Percentiles rank a stretch among this genome's conserved stretches.
phyloP scores from a whole-genome alignment of 2,888 invertebrate species.

The Tenthredo mesomela region DNA sequence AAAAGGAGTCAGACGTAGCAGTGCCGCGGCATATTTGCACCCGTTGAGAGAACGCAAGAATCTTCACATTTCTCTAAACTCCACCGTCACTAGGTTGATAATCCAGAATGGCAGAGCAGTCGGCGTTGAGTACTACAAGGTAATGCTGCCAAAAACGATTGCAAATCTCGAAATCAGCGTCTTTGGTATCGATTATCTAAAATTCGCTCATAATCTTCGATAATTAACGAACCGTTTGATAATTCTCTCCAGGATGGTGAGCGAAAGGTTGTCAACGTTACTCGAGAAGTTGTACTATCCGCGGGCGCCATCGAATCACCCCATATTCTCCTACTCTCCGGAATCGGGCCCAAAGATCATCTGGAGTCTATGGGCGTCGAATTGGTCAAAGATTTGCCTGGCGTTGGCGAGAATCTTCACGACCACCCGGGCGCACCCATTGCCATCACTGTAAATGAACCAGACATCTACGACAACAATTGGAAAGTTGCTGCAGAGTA shows the following conservation, averaged over 20 bases:
- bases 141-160: conserved; percentile 37
- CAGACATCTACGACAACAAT: conserved; percentile 79
- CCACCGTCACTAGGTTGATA: conserved; percentile 82
- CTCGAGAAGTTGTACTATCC: conserved; percentile 80
- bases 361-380: conserved; percentile 81
- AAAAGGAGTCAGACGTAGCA: conserved; percentile 82
- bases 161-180: conserved; percentile 65
- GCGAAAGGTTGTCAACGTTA: conserved; percentile 60
- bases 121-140: conserved; percentile 81
- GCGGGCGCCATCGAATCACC: conserved; percentile 85
- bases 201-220: not conserved
- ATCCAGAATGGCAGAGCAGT: conserved; percentile 79
- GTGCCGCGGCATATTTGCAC: conserved; percentile 82
- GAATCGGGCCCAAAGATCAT: conserved; percentile 83
- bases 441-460: conserved; percentile 79
- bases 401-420: conserved; percentile 85
- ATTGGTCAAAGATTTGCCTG: conserved; percentile 82
- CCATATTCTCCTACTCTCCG: conserved; percentile 84
- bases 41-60: conserved; percentile 81
- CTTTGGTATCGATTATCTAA: conserved; percentile 22
- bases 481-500: conserved; percentile 84
- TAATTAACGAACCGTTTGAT: too few species aligned
- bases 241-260: conserved; percentile 59
- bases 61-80: conserved; percentile 82
- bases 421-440: conserved; percentile 84